phyloP scores from a whole-genome alignment of 2,797 vertebrate species.

The Pseudomugil gertrudae region DNA sequence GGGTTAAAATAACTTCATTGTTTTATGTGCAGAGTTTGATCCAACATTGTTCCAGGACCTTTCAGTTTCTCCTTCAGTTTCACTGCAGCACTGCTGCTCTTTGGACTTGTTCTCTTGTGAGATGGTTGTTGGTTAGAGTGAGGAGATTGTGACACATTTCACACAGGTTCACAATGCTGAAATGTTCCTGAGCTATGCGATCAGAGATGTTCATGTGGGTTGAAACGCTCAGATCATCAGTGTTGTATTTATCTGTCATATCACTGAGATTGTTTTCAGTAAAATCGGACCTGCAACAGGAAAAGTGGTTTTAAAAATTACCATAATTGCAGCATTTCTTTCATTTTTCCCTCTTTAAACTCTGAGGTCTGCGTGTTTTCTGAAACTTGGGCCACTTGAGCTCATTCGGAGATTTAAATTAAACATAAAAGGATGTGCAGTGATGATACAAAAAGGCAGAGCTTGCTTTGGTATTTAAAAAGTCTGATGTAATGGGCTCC shows the following conservation, averaged over 20 bases:
- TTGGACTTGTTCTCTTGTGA: not conserved
- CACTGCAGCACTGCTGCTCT: not conserved
- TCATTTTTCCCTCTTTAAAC: not conserved
- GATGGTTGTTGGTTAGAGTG: not conserved
- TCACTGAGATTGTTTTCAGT: conserved; percentile 3
- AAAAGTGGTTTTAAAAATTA: not conserved
- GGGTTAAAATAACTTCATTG: no score
- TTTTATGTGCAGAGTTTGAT: no score
- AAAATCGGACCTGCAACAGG: not conserved
- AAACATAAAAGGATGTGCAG: not conserved
- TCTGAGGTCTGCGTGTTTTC: not conserved
- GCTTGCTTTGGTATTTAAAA: no score
- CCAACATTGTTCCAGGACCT: no score
- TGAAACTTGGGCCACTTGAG: not conserved
- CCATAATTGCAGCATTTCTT: not conserved
- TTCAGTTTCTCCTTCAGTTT: not conserved
- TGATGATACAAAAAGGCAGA: not conserved
- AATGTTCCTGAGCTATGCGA: not conserved
- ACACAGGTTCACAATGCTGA: not conserved
- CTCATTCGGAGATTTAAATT: not conserved
- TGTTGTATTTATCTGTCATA: not conserved
- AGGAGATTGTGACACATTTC: not conserved
- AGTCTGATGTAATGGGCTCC: no score
- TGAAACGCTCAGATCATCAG: not conserved
- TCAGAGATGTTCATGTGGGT: not conserved